phyloP scores from a whole-genome alignment of 2,888 invertebrate species.

The Colletes collaris region DNA sequence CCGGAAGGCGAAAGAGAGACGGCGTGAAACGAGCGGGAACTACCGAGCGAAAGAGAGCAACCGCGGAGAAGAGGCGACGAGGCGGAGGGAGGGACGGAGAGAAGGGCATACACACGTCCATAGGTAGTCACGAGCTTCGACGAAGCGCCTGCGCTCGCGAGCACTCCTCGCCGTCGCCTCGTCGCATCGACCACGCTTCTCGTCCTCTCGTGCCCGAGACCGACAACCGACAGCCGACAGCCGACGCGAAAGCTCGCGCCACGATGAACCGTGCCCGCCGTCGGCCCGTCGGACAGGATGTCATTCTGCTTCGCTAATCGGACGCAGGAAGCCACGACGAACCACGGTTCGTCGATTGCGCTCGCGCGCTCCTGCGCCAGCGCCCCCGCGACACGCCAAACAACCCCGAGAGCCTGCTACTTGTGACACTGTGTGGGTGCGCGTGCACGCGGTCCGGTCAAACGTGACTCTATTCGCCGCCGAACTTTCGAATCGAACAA shows the following conservation, averaged over 20 bases:
- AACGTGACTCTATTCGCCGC: too few species aligned
- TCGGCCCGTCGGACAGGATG: conserved; percentile 52
- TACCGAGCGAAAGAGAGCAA: conserved; percentile 10
- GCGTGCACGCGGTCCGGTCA: background rate
- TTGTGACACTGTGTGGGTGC: conserved; percentile 26
- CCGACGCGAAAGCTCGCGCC: conserved; percentile 67
- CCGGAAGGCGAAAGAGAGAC: conserved; percentile 32
- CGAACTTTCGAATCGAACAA: too few species aligned
- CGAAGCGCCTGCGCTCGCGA: conserved; percentile 71
- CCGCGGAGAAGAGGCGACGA: too few species aligned
- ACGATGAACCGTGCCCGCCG: conserved; percentile 61
- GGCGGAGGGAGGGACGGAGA: conserved; percentile 26
- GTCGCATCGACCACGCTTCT: conserved; percentile 63
- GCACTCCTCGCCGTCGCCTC: conserved; percentile 59
- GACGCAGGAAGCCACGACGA: conserved; percentile 48
- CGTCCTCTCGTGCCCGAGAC: conserved; percentile 45
- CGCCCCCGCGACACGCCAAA: conserved; percentile 45
- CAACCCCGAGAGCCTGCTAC: background rate
- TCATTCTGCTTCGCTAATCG: conserved; percentile 55
- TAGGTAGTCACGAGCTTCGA: conserved; percentile 65
- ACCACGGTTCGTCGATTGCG: conserved; percentile 51
- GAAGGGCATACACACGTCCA: conserved; percentile 52
- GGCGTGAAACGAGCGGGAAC: conserved; percentile 5
- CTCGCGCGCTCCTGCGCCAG: conserved; percentile 54
- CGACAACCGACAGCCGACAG: conserved; percentile 38